Conservation (phyloP, 2,113 vertebrate genomes). For the Laticauda colubrina region DNA sequence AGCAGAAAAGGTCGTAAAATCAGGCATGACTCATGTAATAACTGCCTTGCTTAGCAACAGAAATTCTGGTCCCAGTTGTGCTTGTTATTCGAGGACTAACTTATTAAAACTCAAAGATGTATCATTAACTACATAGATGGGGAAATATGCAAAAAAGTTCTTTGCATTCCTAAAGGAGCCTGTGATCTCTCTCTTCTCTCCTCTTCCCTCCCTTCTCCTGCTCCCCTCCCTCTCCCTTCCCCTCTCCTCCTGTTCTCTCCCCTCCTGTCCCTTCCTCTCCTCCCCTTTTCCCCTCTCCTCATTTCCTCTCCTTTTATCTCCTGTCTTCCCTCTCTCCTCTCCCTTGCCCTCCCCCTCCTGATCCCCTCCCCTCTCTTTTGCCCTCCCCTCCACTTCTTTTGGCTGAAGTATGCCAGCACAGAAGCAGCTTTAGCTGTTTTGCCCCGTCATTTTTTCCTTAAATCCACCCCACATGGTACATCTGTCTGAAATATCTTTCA, state of each 20-base stretch:
- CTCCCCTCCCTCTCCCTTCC: no score
- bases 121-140: not conserved
- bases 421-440: not conserved
- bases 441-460: no score
- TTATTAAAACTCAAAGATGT: not conserved
- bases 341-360: not conserved
- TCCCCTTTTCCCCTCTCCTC: no score
- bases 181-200: not conserved
- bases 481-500: not conserved
- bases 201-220: not conserved
- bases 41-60: not conserved
- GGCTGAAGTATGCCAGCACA: no score
- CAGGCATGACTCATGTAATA: not conserved
- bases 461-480: not conserved
- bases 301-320: fast-evolving
- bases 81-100: not conserved
- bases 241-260: not conserved
- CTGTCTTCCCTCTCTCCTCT: not conserved
- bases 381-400: not conserved
- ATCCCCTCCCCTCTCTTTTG: no score
- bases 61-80: not conserved
- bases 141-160: not conserved
- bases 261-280: no score
- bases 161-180: not conserved
- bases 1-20: not conserved